Evolutionary conservation across 2,797 vertebrate species (phyloP), one percentile per base, ranked within the genome.

Genomic region (Lacerta bilineata): DNA sequence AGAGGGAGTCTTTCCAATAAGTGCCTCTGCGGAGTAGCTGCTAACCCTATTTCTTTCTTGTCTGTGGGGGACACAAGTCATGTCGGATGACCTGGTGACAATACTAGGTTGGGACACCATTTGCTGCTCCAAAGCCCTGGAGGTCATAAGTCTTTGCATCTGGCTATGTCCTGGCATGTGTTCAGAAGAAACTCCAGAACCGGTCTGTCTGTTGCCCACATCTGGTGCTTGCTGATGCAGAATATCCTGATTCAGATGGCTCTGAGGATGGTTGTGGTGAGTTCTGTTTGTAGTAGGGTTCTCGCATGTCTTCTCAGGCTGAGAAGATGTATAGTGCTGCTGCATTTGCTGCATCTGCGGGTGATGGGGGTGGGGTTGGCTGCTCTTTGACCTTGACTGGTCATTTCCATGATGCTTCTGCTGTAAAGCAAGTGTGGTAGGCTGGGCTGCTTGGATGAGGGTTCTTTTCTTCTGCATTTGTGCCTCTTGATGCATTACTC

Each of bases 21-120:
- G 98, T 0, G 99, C 98, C 90, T 99, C 99, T 0, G 99, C 99
- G n/a, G 99, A 99, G 94, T 99, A 99, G 96, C 98, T 99, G 89
- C 99, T 99, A 85, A 99, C 98, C 18, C 99, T 97, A 55, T 99
- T 99, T 64, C 99, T 98, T 84, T 99, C 99, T 90, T 99, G 98
- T 23, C 99, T 98, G 1, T 99, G 98, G 0, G 99, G 97, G 11
- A 98, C 95, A 68, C 98, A 99, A 0, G 97, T 94, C 97, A 99
- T 97, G 68, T 99, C 98, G 5, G 99, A 98, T 0, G 98, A 95
- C 25, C 98, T 97, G 4, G 98, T 98, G 85, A 97, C 98, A 0
- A 98, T 96, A 91, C 98, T 99, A 43, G 97, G 96, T 90, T 99
- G 98, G 75, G 99, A 98, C 84, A 98, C 98, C 96, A 99, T 98